These are phyloP conservation scores for Dryoscopus gambensis DNA, from an alignment of 2,113 vertebrate species.

Conservation along the genomic window DNA sequence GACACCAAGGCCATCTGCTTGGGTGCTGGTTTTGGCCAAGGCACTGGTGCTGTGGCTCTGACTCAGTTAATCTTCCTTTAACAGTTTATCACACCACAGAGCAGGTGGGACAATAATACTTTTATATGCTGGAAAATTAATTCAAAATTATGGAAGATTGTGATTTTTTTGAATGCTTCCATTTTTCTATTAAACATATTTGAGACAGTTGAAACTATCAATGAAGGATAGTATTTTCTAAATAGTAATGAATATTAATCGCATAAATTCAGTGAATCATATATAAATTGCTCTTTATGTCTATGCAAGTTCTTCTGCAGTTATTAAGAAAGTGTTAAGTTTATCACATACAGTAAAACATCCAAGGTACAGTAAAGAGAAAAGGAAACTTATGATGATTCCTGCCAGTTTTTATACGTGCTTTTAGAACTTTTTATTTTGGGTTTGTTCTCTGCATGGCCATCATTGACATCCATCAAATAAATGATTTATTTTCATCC, in stretches of 20 bases:
- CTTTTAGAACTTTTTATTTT: not conserved
- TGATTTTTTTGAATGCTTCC: not conserved
- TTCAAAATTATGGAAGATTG: not conserved
- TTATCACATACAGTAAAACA: not conserved
- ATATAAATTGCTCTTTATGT: not conserved
- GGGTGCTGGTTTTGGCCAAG: not conserved
- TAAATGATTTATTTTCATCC: not conserved
- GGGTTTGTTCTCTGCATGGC: not conserved
- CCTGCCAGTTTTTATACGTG: not conserved
- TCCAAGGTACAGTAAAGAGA: not conserved
- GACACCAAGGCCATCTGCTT: fast-evolving
- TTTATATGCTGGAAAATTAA: not conserved
- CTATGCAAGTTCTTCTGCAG: not conserved
- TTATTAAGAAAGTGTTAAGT: not conserved
- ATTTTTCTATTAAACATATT: not conserved
- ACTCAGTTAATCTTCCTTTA: not conserved
- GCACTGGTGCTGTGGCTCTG: not conserved
- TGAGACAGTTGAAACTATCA: not conserved
- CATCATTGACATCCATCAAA: not conserved
- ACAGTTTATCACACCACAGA: not conserved
- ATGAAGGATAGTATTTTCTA: not conserved
- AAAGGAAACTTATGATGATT: not conserved
- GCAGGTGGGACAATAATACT: not conserved
- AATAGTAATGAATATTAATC: not conserved
- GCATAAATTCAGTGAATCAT: not conserved